Percentiles rank a stretch among this genome's conserved stretches.
Evolutionary conservation across 2,113 vertebrate genomes (phyloP).

Genomic region (Aldabrachelys gigantea): DNA sequence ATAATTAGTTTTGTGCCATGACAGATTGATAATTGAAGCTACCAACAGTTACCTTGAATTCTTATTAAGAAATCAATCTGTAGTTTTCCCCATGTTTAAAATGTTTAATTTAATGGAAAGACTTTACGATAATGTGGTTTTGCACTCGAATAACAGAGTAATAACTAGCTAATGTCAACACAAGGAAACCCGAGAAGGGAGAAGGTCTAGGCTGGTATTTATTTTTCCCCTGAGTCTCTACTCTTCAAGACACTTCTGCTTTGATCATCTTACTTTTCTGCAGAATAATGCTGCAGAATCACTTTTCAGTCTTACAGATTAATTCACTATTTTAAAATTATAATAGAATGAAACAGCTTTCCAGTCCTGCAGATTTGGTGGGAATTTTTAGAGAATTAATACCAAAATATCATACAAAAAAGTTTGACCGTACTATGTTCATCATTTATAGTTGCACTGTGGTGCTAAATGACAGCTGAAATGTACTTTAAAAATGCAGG

Average conservation of each 20-base stretch:
- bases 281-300: fast-evolving
- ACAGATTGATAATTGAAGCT: neutral
- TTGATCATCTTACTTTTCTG: neutral
- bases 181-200: neutral
- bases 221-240: neutral
- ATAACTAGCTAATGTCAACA: neutral
- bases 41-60: neutral
- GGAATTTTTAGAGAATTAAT: neutral
- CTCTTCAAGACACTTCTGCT: neutral
- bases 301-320: neutral
- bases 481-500: neutral
- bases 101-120: neutral
- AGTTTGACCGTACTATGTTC: neutral
- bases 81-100: neutral
- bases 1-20: neutral
- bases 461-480: neutral
- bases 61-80: neutral
- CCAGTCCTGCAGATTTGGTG: neutral
- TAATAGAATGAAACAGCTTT: neutral
- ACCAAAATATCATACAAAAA: neutral
- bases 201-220: fast-evolving
- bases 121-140: neutral
- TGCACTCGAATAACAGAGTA: neutral
- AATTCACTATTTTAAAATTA: neutral
- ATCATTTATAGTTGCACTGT: neutral